Evolutionary conservation across 2,797 vertebrate species (phyloP).

Genomic region (Pseudopleuronectes americanus): DNA sequence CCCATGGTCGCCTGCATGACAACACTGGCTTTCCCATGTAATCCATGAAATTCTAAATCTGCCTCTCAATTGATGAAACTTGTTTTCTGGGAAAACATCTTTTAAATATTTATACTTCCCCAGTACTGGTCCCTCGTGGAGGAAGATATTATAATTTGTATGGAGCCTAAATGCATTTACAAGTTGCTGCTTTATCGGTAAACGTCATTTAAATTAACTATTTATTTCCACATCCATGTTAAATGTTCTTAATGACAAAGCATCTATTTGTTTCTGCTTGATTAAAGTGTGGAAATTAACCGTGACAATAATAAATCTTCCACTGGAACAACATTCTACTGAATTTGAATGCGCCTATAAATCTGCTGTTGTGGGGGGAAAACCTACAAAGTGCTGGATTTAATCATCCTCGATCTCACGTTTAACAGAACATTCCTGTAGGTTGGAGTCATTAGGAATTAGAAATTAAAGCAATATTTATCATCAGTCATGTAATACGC

Average conservation of each 20-base stretch:
- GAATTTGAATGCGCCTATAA: constrained; percentile 48
- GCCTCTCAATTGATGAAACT: neutral
- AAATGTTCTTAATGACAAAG: constrained; percentile 1
- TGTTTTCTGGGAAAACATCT: constrained; percentile 4
- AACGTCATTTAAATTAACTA: no score
- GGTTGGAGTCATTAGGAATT: constrained; percentile 17
- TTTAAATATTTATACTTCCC: neutral
- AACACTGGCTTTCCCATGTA: constrained; percentile 13
- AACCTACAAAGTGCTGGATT: constrained; percentile 9
- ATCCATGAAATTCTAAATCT: constrained; percentile 17
- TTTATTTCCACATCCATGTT: neutral
- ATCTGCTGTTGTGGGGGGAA: constrained; percentile 8
- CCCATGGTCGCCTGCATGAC: constrained; percentile 16
- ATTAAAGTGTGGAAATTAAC: constrained; percentile 46
- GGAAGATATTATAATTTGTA: neutral
- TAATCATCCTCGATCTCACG: neutral
- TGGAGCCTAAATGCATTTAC: no score
- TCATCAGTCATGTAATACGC: constrained; percentile 11
- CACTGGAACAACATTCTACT: constrained; percentile 2
- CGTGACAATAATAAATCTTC: constrained; percentile 35
- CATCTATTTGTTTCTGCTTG: constrained; percentile 28
- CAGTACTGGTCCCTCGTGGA: neutral
- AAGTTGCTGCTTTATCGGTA: no score
- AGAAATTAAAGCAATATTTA: constrained; percentile 14
- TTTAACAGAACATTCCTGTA: constrained; percentile 15